Percentiles rank a stretch among this genome's conserved stretches.
Conservation (phyloP, 2,888 invertebrate species). For the Nematopogon swammerdamellus region DNA sequence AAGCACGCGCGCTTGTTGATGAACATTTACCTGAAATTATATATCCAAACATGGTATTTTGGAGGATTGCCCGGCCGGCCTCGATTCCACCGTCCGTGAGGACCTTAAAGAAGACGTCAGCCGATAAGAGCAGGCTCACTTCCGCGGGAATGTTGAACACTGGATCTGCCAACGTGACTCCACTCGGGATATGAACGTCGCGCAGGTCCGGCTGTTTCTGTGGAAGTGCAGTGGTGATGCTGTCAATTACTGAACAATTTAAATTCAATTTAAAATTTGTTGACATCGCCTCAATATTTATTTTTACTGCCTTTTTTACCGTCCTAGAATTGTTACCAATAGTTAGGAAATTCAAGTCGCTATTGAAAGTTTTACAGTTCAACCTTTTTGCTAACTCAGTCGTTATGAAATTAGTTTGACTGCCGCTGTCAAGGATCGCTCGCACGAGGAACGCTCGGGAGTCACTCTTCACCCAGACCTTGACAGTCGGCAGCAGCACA, state of each 20-base stretch:
- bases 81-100: constrained; percentile 6
- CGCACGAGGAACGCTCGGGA: background rate
- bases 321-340: too few species aligned
- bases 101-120: constrained; percentile 12
- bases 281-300: constrained; percentile 8
- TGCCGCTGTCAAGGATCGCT: constrained; percentile 1
- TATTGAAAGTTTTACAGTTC: background rate
- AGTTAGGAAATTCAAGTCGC: background rate
- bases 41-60: constrained; percentile 8
- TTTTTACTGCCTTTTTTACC: background rate
- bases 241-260: constrained; percentile 10
- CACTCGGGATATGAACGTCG: constrained; percentile 6
- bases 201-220: constrained; percentile 7
- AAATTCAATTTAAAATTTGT: constrained; percentile 4
- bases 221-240: constrained; percentile 11
- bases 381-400: background rate
- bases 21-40: constrained; percentile 7
- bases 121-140: constrained; percentile 9
- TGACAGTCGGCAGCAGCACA: constrained; percentile 1
- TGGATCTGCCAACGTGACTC: constrained; percentile 8
- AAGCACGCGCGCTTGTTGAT: too few species aligned
- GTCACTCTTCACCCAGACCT: background rate
- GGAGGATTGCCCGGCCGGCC: background rate
- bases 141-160: constrained; percentile 7
- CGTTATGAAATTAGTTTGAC: constrained; percentile 1